Evolutionary conservation across 2,888 invertebrate species (phyloP).

Genomic region (Plebejus melissa): DNA sequence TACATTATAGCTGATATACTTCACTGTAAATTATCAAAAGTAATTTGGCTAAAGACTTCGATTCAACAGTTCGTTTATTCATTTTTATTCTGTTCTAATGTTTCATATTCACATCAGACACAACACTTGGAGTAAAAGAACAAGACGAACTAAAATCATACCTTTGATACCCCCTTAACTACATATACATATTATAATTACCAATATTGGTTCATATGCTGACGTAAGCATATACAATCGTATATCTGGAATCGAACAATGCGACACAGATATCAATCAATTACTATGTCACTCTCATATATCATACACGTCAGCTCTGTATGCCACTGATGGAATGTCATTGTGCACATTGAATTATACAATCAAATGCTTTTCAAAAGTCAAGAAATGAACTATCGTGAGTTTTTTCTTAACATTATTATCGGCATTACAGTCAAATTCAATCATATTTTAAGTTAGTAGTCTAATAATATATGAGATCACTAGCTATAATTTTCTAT

Average conservation of each 20-base stretch:
- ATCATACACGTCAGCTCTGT: conserved; percentile 40
- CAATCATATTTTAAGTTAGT: not conserved
- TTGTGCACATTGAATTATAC: conserved; percentile 10
- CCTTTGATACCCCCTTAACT: no score
- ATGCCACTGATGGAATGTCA: conserved; percentile 31
- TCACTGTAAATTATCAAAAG: no score
- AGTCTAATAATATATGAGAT: not conserved
- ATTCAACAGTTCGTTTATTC: no score
- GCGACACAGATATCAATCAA: conserved; percentile 54
- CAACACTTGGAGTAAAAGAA: not conserved
- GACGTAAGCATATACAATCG: conserved; percentile 23
- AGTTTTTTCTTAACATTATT: not conserved
- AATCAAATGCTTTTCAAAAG: conserved; percentile 6
- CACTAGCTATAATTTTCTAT: not conserved
- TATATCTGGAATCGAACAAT: conserved; percentile 37
- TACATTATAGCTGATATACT: no score
- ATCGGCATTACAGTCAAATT: not conserved
- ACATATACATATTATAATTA: not conserved
- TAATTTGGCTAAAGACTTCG: no score
- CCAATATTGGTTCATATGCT: not conserved
- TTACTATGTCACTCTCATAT: conserved; percentile 54
- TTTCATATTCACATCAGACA: no score
- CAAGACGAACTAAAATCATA: not conserved
- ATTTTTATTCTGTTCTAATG: not conserved
- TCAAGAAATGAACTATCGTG: not conserved